Conservation (phyloP, 2,888 invertebrate genomes). For the Ditula angustiorana region DNA sequence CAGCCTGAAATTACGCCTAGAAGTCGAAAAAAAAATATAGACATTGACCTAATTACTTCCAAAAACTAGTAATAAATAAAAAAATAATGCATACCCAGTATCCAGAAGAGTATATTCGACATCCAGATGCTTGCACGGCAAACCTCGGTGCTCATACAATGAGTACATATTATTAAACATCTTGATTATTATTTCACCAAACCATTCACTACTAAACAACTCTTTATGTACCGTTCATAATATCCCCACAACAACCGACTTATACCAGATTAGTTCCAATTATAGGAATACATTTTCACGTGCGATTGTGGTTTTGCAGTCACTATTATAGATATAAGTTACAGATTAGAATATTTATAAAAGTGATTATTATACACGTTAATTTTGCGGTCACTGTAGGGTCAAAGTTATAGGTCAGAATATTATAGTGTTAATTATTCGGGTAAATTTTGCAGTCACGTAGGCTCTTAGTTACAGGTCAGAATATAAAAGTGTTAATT, state of each 20-base stretch:
- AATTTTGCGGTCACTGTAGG: no score
- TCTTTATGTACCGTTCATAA: slow-evolving; percentile 3
- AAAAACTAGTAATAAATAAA: background rate
- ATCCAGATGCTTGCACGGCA: slow-evolving; percentile 29
- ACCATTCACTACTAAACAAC: slow-evolving; percentile 23
- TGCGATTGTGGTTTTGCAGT: no score
- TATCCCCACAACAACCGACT: background rate
- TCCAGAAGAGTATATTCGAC: slow-evolving; percentile 17
- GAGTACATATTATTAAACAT: slow-evolving; percentile 60
- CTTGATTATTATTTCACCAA: slow-evolving; percentile 33
- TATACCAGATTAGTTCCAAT: background rate
- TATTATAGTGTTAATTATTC: no score
- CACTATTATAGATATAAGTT: no score
- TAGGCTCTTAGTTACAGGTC: no score
- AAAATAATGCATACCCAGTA: slow-evolving; percentile 16
- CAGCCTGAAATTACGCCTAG: no score
- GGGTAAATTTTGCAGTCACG: no score
- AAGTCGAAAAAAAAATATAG: background rate
- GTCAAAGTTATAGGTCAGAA: no score
- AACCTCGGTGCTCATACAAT: slow-evolving; percentile 50
- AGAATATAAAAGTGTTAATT: no score
- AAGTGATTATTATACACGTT: no score
- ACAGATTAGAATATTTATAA: no score
- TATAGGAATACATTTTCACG: background rate
- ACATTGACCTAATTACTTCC: background rate